Evolutionary conservation across 2,797 vertebrate species (phyloP), one percentile per base, ranked within the genome.

Genomic region (Hoplostethus atlanticus): DNA sequence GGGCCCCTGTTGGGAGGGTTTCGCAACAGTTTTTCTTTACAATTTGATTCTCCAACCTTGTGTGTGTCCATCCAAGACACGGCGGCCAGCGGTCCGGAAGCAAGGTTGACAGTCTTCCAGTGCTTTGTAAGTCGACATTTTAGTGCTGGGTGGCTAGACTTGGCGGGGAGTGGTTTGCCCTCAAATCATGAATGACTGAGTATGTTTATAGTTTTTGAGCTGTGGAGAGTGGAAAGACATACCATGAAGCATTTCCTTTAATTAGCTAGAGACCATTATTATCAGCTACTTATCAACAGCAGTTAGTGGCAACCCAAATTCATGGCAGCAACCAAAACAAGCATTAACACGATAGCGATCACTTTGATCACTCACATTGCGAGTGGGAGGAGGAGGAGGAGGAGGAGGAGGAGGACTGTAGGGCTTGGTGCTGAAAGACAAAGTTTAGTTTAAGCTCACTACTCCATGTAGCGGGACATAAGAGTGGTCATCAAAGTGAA

Each of bases 151-250:
- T 54, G 50, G 28, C 40, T 55, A 60, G 71, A 63, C 51, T 61
- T 58, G 28, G 28, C 16, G 21, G 30, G 11, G 36, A 34, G 55
- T 1, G 9, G n/a, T 69, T 62, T 36, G 0, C 1, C 42, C 62
- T 94, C 87, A 95, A 63, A 94, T 91, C 91, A 95, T 89, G 78
- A 95, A 95, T 69, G 94, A 94, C 71, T 91, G 85, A 34, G 92
- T 87, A 51, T 93, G 92, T 81, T 91, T 95, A 90, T 94, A 94
- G 87, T 87, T 86, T 61, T 89, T 92, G 68, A 90, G 71, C 94
- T 95, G 91, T 13, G 42, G 71, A 84, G 61, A 84, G 75, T 74
- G 73, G 40, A 80, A 55, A 88, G 64, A 77, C 65, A 25, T 4
- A 71, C 52, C 73, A 25, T 55, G 15, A 86, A 67, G 63, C 25